Evolutionary conservation across 2,888 invertebrate genomes (phyloP), one percentile per base, ranked within the genome.

Genomic region (Deladenus siricidicola): DNA sequence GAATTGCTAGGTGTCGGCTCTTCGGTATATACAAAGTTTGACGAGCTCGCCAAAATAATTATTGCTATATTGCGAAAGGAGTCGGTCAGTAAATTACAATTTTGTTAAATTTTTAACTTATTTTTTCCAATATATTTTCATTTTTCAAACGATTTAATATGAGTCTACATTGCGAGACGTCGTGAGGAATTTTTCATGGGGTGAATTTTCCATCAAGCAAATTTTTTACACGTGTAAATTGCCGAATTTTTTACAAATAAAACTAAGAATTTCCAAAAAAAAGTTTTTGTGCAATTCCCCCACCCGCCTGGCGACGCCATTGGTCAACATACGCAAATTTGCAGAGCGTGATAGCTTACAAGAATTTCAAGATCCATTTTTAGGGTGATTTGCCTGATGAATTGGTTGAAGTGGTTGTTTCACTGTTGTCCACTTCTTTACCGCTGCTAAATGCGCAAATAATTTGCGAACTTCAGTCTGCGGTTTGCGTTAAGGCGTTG

Each of bases 321-420:
- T n/a, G n/a, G n/a, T n/a, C n/a, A n/a, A n/a, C n/a, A n/a, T n/a
- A n/a, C n/a, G n/a, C n/a, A n/a, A n/a, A n/a, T n/a, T n/a, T n/a
- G n/a, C n/a, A n/a, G n/a, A n/a, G n/a, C n/a, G n/a, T n/a, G n/a
- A n/a, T n/a, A n/a, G n/a, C n/a, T n/a, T n/a, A n/a, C n/a, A n/a
- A n/a, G n/a, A n/a, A n/a, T n/a, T n/a, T n/a, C n/a, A n/a, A n/a
- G n/a, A n/a, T n/a, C n/a, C n/a, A n/a, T n/a, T n/a, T n/a, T n/a
- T 42, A 53, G 52, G 3, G 17, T n/a, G 26, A 29, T 48, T 29
- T 42, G 34, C 58, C 56, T 21, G 34, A 29, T 10, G 51, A 60
- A 59, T 30, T 60, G 44, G 60, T 52, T 10, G 49, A 48, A 28
- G 49, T 60, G 24, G 51, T 59, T 0, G 8, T 44, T 17, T 60